phyloP scores from a whole-genome alignment of 1,140 invertebrate species.

The Whitmania pigra region DNA sequence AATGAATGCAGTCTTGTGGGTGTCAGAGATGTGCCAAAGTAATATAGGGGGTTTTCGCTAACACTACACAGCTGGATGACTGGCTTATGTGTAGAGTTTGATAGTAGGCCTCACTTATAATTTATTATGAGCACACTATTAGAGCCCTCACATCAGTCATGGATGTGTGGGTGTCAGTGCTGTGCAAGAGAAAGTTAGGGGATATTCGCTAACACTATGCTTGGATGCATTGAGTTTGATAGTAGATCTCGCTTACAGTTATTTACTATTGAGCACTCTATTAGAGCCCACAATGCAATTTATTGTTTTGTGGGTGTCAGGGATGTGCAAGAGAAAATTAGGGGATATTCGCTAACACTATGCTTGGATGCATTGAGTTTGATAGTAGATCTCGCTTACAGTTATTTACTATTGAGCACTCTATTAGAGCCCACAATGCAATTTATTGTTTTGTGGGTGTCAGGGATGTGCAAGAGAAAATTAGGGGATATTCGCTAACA shows the following conservation, averaged over 20 bases:
- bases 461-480: too few relatives aligned
- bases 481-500: neutral
- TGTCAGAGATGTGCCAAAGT: too few relatives aligned
- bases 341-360: neutral
- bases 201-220: neutral
- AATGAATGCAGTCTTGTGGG: too few relatives aligned
- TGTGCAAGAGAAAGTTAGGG: neutral
- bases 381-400: neutral
- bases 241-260: neutral
- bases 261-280: too few relatives aligned
- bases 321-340: too few relatives aligned
- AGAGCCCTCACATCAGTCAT: neutral
- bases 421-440: too few relatives aligned
- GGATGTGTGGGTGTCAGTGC: conserved; percentile 1
- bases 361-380: neutral
- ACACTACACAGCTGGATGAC: too few relatives aligned
- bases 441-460: too few relatives aligned
- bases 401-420: too few relatives aligned
- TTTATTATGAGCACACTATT: conserved; percentile 2
- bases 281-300: too few relatives aligned
- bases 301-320: too few relatives aligned
- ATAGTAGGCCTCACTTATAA: conserved; percentile 1
- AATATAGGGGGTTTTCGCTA: too few relatives aligned
- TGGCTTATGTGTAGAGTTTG: neutral
- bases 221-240: neutral